Base-by-base conservation (phyloP, 2,113 vertebrate species). In the Larimichthys crocea region DNA sequence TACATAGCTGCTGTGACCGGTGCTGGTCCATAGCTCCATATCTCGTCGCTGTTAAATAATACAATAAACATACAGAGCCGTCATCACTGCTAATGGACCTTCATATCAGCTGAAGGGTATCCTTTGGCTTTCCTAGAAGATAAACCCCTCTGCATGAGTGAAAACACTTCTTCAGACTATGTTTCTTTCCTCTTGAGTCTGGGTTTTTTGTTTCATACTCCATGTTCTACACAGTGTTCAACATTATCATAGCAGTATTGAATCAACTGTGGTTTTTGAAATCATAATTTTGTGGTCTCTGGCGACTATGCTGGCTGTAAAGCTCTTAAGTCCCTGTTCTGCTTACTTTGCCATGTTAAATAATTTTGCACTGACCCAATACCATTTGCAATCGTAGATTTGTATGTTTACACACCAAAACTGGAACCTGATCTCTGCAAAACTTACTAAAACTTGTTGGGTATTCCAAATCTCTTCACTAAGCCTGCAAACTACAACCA, bases 201-300 rank as follows among this genome's bases (percentile, higher is more conserved):
- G 24, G 40, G n/a, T 46, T 64, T 22, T 24, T 12, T 44, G 35
- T 63, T 63, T 67, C 24, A 22, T 22, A 16, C 20, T 56, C 20
- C 15, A 26, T 40, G 22, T 57, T 66, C 20, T 29, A 24, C 62
- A 44, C 62, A 48, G 8, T 52, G 10, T 15, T 52, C 29, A 65
- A 61, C 46, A 67, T 22, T 53, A 44, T 68, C 63, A 48, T 35
- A 50, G 56, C 22, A 1, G 19, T 46, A 48, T 48, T 69, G 20
- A 55, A 62, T 56, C 52, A 65, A 29, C 65, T 64, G 19, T 48
- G 24, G 80, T 57, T 46, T 49, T 24, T 61, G 20, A 42, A 64
- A 50, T n/a, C 66, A 42, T 50, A 3, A n/a, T 44, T 61, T 35
- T 67, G 53, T 65, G 26, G 26, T 63, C 7, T 50, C 35, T 63